phyloP scores from a whole-genome alignment of 2,797 vertebrate species.

The Pseudocheirus occidentalis region DNA sequence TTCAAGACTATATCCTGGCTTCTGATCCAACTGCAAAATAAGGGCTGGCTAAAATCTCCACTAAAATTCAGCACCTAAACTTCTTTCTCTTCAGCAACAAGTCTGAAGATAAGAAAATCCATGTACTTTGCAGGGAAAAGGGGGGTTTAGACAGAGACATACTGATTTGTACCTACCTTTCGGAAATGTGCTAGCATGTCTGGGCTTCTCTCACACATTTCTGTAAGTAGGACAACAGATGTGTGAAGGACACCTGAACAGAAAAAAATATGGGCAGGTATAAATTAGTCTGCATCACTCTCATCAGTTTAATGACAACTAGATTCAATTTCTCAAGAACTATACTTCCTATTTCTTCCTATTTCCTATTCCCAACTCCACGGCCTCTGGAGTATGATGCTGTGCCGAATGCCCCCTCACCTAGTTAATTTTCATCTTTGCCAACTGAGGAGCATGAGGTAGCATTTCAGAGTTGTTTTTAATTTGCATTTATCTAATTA shows the following conservation, averaged over 20 bases:
- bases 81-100: conserved; percentile 69
- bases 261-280: conserved; percentile 41
- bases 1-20: conserved; percentile 55
- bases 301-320: conserved; percentile 35
- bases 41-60: conserved; percentile 53
- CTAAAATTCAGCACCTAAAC: conserved; percentile 24
- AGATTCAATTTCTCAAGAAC: conserved; percentile 38
- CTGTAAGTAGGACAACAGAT: conserved; percentile 98
- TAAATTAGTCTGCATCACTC: conserved; percentile 37
- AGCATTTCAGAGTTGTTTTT: neutral
- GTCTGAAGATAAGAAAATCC: conserved; percentile 46
- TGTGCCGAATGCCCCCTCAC: neutral
- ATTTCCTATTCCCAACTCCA: neutral
- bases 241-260: conserved; percentile 97
- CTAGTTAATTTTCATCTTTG: neutral
- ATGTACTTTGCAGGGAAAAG: conserved; percentile 64
- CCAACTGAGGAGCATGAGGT: neutral
- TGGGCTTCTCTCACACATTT: conserved; percentile 99
- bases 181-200: conserved; percentile 99
- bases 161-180: conserved; percentile 89
- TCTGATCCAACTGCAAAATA: conserved; percentile 46
- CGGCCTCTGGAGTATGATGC: neutral
- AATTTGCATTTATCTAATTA: neutral
- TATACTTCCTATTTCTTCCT: neutral
- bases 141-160: conserved; percentile 15